Evolutionary conservation across 2,888 invertebrate species (phyloP), one percentile per base, ranked within the genome.

Genomic region (Caenorhabditis sp.): DNA sequence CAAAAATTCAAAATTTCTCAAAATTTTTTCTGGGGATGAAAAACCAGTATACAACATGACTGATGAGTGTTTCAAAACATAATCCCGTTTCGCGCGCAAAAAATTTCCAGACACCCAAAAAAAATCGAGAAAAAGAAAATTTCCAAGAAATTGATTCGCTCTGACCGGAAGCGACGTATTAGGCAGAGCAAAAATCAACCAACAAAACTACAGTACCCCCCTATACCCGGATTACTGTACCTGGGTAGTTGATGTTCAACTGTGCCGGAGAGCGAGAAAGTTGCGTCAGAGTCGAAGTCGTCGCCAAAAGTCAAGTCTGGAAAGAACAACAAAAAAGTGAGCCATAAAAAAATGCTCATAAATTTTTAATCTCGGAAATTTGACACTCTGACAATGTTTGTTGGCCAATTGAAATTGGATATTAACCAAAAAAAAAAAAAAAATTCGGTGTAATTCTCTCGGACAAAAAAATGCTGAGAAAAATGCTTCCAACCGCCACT

Each of bases 241-340:
- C 50, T 37, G 31, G 17, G 54, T 21, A 71, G 66, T 66, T 70
- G n/a, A n/a, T n/a, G n/a, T n/a, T 68, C 74, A 21, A 68, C 27
- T 1, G 66, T 66, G 14, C 66, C 74, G 49, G 24, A 66, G 59
- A 74, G 27, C n/a, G 74, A 74, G 27, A 74, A 74, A 10, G 43
- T 43, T 19, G 65, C 74, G 12, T 69, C 66, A 1, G 74, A 74
- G 24, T 69, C 69, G 43, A 64, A 67, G 36, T 69, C 74, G 66
- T 74, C 43, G 14, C 43, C 69, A 53, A 74, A 74, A 60, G 69
- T 74, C 61, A 74, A 66, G 19, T 74, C 74, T 74, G 74, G 55
- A 73, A 43, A 54, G n/a, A 27, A n/a, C n/a, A n/a, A n/a, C n/a
- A 1, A 21, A 66, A 62, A 24, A 6, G 26, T 49, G 49, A 67